Conservation (phyloP, 2,113 vertebrate genomes). For the Collichthys lucidus region DNA sequence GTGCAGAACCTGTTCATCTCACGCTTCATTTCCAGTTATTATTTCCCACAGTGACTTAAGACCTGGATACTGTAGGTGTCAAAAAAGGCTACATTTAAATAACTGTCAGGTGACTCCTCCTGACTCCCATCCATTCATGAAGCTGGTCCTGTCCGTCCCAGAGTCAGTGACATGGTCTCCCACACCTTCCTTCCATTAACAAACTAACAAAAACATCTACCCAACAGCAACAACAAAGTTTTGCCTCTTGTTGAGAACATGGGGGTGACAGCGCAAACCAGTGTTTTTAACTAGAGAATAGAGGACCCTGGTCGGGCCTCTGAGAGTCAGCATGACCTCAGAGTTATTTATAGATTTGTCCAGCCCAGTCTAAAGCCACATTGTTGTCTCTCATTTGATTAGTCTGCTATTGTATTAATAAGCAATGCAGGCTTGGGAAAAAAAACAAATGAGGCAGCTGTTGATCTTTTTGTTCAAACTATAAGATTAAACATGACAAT, state of each 20-base stretch:
- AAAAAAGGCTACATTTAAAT: neutral
- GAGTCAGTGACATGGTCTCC: neutral
- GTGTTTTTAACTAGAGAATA: slow-evolving; percentile 12
- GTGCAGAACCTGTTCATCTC: neutral
- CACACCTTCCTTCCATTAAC: too few species aligned
- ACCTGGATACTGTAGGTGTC: neutral
- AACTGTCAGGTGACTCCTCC: slow-evolving; percentile 14
- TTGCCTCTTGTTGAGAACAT: neutral
- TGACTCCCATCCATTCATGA: neutral
- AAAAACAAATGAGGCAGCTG: slow-evolving; percentile 14
- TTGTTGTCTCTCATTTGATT: slow-evolving; percentile 79
- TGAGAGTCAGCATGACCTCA: slow-evolving; percentile 59
- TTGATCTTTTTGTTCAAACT: slow-evolving; percentile 37
- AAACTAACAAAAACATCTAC: neutral
- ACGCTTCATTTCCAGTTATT: neutral
- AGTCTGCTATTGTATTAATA: slow-evolving; percentile 75
- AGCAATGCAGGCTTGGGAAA: slow-evolving; percentile 31
- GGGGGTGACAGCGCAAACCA: slow-evolving; percentile 12
- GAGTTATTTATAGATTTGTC: slow-evolving; percentile 73
- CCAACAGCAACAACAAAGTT: neutral
- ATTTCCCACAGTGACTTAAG: neutral
- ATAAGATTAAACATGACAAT: slow-evolving; percentile 46
- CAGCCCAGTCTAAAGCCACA: slow-evolving; percentile 66
- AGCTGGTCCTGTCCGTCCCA: neutral
- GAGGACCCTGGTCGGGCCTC: slow-evolving; percentile 55